A percentile compares a stretch with the other conserved stretches of the same genome.
phyloP scores from a whole-genome alignment of 2,888 invertebrate species.

The Heteromyza rotundicornis region DNA sequence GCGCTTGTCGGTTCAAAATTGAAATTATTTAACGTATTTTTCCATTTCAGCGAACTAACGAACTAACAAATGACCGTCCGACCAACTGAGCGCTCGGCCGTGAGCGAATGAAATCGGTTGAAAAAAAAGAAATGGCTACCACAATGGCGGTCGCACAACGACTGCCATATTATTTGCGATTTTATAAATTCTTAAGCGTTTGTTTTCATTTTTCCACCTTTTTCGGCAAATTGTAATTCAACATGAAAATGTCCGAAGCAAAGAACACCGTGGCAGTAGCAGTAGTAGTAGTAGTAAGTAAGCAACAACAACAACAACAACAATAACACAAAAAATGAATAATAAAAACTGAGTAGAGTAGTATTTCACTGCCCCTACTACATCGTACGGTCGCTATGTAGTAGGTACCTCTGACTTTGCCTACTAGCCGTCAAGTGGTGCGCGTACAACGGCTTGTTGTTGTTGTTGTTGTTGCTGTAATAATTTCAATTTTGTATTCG shows the following conservation, averaged over 20 bases:
- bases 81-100: not conserved
- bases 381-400: too few species aligned
- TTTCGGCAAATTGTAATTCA: slow-evolving; percentile 18
- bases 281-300: too few species aligned
- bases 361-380: not conserved
- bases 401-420: slow-evolving; percentile 3
- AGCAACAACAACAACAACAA: too few species aligned
- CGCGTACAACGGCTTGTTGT: not conserved
- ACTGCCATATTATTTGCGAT: slow-evolving; percentile 42
- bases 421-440: slow-evolving; percentile 18
- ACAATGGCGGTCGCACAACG: slow-evolving; percentile 45
- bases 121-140: slow-evolving; percentile 22
- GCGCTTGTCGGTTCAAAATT: not conserved
- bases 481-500: slow-evolving; percentile 11
- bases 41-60: too few species aligned
- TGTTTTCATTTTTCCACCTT: not conserved
- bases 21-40: too few species aligned
- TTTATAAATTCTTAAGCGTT: slow-evolving; percentile 35
- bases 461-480: slow-evolving; percentile 11
- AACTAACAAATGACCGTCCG: not conserved
- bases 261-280: too few species aligned
- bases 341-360: too few species aligned
- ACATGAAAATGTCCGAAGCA: slow-evolving; percentile 16
- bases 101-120: not conserved
- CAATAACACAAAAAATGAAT: too few species aligned